A percentile compares a stretch with the other conserved stretches of the same genome.
phyloP scores from a whole-genome alignment of 2,113 vertebrate species.

The Sisor rabdophorus region DNA sequence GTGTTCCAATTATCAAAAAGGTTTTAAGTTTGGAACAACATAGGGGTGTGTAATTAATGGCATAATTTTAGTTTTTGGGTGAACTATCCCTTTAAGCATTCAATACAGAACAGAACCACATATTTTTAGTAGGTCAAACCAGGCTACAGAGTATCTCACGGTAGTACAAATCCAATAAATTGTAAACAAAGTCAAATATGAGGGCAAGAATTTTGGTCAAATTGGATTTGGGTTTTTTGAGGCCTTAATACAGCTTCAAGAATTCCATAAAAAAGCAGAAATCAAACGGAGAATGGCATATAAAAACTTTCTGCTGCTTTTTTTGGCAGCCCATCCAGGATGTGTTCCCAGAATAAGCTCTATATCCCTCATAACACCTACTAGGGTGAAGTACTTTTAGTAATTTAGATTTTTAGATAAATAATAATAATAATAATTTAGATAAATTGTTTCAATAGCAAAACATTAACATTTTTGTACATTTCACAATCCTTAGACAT shows the following conservation, averaged over 20 bases:
- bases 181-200: not conserved
- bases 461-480: not conserved
- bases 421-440: too few relatives aligned
- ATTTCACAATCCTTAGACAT: not conserved
- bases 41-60: too few relatives aligned
- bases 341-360: not conserved
- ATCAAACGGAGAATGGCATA: not conserved
- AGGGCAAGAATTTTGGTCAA: not conserved
- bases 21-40: too few relatives aligned
- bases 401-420: not conserved
- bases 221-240: not conserved
- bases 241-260: not conserved
- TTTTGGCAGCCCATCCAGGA: not conserved
- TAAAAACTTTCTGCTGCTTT: not conserved
- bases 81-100: not conserved
- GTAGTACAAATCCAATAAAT: not conserved
- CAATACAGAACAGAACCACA: not conserved
- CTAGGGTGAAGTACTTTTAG: not conserved
- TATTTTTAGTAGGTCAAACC: not conserved
- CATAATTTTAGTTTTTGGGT: too few relatives aligned
- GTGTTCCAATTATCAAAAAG: too few relatives aligned
- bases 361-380: not conserved
- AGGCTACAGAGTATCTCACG: not conserved
- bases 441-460: not conserved
- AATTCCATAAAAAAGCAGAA: not conserved